Conservation (phyloP, 2,797 vertebrate genomes). For the Sebastes ruberrimus region DNA sequence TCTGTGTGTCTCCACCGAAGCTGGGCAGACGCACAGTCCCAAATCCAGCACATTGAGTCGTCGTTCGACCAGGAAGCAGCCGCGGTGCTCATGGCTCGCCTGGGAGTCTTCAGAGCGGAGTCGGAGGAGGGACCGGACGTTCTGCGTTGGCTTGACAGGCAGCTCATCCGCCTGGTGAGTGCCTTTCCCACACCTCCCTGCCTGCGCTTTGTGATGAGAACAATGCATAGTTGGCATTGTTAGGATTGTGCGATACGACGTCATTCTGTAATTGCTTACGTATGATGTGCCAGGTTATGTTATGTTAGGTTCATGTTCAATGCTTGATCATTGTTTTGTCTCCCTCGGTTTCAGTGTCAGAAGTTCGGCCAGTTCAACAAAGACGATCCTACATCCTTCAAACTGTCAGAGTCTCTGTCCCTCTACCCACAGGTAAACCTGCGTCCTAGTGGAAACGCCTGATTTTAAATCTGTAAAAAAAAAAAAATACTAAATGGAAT, state of each 20-base stretch:
- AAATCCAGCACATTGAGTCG: constrained; percentile 95
- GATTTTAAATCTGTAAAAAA: not conserved
- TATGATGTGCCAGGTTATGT: not conserved
- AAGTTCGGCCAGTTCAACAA: constrained; percentile 99
- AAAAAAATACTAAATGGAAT: not conserved
- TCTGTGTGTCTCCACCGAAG: constrained; percentile 64
- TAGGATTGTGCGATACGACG: not conserved
- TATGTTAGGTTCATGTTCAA: not conserved
- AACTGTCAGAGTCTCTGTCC: constrained; percentile 94
- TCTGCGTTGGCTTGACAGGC: constrained; percentile 95
- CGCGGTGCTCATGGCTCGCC: constrained; percentile 94
- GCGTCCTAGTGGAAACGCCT: not conserved
- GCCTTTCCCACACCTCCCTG: not conserved
- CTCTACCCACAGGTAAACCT: constrained; percentile 94
- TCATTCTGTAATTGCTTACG: not conserved
- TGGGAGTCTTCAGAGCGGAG: constrained; percentile 94
- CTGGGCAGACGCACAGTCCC: constrained; percentile 97
- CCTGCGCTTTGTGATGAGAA: not conserved
- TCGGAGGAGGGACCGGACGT: constrained; percentile 97
- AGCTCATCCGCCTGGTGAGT: constrained; percentile 95
- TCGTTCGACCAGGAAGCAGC: constrained; percentile 97
- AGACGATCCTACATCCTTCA: constrained; percentile 95
- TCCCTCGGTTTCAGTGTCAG: constrained; percentile 89
- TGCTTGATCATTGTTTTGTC: constrained; percentile 21
- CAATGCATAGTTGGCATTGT: not conserved